Percentiles rank a stretch among this genome's conserved stretches.
phyloP scores from a whole-genome alignment of 2,888 invertebrate genomes.

The Digitonthophagus gazella region DNA sequence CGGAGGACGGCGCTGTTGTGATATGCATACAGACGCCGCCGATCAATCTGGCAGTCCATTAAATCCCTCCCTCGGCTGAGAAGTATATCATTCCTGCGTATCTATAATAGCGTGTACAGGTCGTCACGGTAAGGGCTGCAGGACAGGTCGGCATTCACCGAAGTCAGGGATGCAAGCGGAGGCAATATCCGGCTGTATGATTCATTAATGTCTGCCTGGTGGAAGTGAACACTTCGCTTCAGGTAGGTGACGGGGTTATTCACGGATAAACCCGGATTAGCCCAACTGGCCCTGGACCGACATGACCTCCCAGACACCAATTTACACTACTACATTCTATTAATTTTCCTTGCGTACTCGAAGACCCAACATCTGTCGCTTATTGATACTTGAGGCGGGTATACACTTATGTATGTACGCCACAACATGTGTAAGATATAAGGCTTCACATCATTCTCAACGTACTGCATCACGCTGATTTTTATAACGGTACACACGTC shows the following conservation, averaged over 20 bases:
- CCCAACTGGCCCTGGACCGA: constrained; percentile 26
- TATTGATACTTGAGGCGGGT: background rate
- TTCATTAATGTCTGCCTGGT: constrained; percentile 37
- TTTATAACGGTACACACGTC: too few species aligned
- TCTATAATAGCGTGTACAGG: constrained; percentile 33
- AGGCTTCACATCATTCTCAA: too few species aligned
- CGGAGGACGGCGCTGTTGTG: constrained; percentile 14
- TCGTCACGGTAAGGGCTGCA: background rate
- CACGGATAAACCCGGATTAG: constrained; percentile 35
- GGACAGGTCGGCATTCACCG: background rate
- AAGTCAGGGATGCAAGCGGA: constrained; percentile 32
- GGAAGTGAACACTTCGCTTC: constrained; percentile 35
- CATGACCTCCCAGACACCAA: background rate
- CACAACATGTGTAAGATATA: too few species aligned
- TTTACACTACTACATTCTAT: background rate
- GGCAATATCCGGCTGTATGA: constrained; percentile 41
- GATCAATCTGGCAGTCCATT: constrained; percentile 25
- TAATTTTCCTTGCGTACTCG: background rate
- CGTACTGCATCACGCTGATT: too few species aligned
- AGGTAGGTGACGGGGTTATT: constrained; percentile 34
- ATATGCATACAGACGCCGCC: constrained; percentile 18
- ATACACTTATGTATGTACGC: too few species aligned
- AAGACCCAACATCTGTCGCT: background rate
- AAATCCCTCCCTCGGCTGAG: constrained; percentile 16
- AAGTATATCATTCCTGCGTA: constrained; percentile 22